These are phyloP conservation scores for Trinectes maculatus DNA, from an alignment of 2,113 vertebrate species.

Conservation along the genomic window DNA sequence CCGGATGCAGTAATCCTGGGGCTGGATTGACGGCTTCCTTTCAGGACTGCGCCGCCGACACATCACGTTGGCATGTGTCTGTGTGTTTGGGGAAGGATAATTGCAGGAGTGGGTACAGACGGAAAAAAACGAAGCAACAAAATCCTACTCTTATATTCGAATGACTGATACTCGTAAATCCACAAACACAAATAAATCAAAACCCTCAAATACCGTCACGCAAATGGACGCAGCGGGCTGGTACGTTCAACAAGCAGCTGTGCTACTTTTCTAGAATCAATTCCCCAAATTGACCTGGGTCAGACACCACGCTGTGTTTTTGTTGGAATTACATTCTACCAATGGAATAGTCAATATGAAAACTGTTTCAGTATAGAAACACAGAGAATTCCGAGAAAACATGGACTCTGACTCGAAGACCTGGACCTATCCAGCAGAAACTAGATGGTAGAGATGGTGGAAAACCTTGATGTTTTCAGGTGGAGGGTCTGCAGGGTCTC, in stretches of 20 bases:
- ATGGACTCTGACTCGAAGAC: no score
- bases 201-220: not conserved
- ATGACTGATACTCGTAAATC: no score
- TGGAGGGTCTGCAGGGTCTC: slow-evolving; percentile 31
- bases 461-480: slow-evolving; percentile 35
- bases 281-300: no score
- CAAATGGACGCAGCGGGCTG: not conserved
- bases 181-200: not conserved
- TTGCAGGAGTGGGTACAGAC: slow-evolving; percentile 21
- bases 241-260: not conserved
- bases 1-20: slow-evolving; percentile 17
- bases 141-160: no score
- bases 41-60: slow-evolving; percentile 22
- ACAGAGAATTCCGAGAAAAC: no score
- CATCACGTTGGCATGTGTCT: not conserved
- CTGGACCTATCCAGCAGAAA: no score
- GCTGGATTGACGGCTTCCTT: slow-evolving; percentile 40
- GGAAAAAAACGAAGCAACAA: not conserved
- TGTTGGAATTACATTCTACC: not conserved
- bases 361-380: not conserved
- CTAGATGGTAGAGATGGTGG: slow-evolving; percentile 29
- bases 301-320: not conserved
- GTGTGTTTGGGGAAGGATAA: slow-evolving; percentile 42
- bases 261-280: no score
- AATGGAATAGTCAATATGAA: not conserved